phyloP scores from a whole-genome alignment of 2,113 vertebrate genomes.

The Cathartes aura region DNA sequence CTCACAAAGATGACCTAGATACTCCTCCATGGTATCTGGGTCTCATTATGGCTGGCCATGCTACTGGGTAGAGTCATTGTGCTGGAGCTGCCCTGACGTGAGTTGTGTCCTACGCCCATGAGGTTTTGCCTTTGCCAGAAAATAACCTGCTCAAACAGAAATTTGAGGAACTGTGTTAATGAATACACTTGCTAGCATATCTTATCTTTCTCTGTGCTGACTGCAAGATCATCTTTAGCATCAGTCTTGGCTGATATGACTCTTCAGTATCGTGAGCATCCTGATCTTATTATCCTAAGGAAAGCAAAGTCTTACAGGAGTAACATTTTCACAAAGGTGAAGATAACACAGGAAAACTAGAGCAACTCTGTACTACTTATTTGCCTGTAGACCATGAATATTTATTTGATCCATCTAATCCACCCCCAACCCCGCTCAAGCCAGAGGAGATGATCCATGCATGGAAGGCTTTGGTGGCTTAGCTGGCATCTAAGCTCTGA shows the following conservation, averaged over 20 bases:
- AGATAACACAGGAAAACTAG: not conserved
- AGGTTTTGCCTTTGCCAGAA: not conserved
- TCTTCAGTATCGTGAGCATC: not conserved
- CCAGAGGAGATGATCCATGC: not conserved
- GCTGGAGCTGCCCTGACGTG: not conserved
- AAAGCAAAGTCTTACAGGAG: not conserved
- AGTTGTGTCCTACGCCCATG: rapidly evolving
- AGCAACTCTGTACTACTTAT: not conserved
- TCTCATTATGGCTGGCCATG: not conserved
- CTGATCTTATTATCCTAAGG: not conserved
- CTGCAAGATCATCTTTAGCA: not conserved
- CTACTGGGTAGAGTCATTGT: not conserved
- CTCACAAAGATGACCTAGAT: not conserved
- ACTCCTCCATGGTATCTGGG: not conserved
- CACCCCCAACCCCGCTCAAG: not conserved
- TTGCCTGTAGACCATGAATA: not conserved
- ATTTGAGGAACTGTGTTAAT: not conserved
- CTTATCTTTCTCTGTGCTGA: not conserved
- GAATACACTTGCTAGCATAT: not conserved
- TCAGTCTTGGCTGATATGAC: not conserved
- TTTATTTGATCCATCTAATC: not conserved
- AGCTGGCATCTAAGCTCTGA: not conserved
- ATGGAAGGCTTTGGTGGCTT: not conserved
- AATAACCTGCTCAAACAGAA: not conserved
- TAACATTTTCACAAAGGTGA: not conserved